Evolutionary conservation across 2,888 invertebrate species (phyloP).

Genomic region (Endomychus coccineus): DNA sequence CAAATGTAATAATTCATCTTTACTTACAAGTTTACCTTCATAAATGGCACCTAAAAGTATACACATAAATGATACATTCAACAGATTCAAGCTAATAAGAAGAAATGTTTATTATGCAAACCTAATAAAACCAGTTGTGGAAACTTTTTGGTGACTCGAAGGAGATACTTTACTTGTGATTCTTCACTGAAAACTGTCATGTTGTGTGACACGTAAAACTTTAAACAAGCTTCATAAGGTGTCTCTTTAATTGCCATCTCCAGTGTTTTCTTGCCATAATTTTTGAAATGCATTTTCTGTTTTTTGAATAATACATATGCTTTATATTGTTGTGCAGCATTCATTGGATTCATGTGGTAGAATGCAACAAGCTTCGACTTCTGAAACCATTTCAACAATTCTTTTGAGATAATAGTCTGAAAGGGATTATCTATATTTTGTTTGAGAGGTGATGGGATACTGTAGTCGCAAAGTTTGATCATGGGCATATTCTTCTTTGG

Average conservation of each 20-base stretch:
- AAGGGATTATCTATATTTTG: constrained; percentile 58
- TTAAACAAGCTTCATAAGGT: constrained; percentile 58
- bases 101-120: constrained; percentile 30
- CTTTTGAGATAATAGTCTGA: constrained; percentile 63
- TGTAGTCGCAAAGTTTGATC: constrained; percentile 48
- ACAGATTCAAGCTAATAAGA: neutral
- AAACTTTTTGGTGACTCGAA: constrained; percentile 61
- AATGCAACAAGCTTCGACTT: constrained; percentile 65
- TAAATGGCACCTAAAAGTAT: constrained; percentile 60
- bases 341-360: constrained; percentile 65
- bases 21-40: constrained; percentile 59
- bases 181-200: constrained; percentile 65
- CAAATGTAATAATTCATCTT: constrained; percentile 60
- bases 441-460: constrained; percentile 21
- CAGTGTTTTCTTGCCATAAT: constrained; percentile 59
- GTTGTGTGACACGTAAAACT: constrained; percentile 57
- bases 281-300: constrained; percentile 61
- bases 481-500: constrained; percentile 46
- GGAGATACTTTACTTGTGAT: constrained; percentile 51
- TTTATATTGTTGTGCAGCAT: constrained; percentile 57
- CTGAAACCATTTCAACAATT: constrained; percentile 62
- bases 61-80: constrained; percentile 6
- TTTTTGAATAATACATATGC: constrained; percentile 56
- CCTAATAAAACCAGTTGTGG: constrained; percentile 67
- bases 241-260: constrained; percentile 59